phyloP scores from a whole-genome alignment of 2,888 invertebrate genomes.

The Cheilosia vernalis region DNA sequence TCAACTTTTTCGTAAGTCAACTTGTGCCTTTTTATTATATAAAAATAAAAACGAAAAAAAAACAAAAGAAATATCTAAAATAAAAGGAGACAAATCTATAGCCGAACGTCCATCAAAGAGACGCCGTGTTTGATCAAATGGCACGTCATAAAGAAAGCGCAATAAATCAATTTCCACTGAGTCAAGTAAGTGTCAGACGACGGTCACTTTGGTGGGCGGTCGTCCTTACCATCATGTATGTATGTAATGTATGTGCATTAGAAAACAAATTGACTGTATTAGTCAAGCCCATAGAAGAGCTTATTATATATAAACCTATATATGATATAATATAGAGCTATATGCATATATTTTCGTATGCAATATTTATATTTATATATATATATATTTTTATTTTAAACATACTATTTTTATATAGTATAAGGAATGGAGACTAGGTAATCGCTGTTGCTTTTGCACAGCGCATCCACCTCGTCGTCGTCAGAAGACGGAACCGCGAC shows the following conservation, averaged over 20 bases:
- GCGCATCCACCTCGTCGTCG: slow-evolving; percentile 19
- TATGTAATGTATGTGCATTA: slow-evolving; percentile 77
- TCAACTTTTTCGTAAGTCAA: slow-evolving; percentile 61
- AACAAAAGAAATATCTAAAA: not conserved
- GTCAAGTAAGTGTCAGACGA: no score
- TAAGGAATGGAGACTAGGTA: slow-evolving; percentile 65
- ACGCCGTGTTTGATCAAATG: not conserved
- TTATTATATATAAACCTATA: slow-evolving; percentile 71
- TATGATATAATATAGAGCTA: slow-evolving; percentile 74
- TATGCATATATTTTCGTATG: slow-evolving; percentile 83
- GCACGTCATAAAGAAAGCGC: not conserved
- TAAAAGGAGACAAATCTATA: slow-evolving; percentile 55
- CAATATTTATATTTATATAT: slow-evolving; percentile 78
- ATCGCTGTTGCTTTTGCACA: slow-evolving; percentile 69
- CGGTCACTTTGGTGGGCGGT: not conserved
- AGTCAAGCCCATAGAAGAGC: slow-evolving; percentile 69
- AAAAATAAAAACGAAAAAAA: slow-evolving; percentile 29
- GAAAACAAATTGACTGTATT: slow-evolving; percentile 53
- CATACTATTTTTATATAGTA: slow-evolving; percentile 75
- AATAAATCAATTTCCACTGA: no score
- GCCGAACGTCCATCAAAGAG: not conserved
- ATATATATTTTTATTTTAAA: slow-evolving; percentile 76
- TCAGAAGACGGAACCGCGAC: slow-evolving; percentile 27
- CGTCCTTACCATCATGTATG: slow-evolving; percentile 67
- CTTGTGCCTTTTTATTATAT: slow-evolving; percentile 76